Evolutionary conservation across 2,888 invertebrate species (phyloP).

Genomic region (Liodrosophila aerea): DNA sequence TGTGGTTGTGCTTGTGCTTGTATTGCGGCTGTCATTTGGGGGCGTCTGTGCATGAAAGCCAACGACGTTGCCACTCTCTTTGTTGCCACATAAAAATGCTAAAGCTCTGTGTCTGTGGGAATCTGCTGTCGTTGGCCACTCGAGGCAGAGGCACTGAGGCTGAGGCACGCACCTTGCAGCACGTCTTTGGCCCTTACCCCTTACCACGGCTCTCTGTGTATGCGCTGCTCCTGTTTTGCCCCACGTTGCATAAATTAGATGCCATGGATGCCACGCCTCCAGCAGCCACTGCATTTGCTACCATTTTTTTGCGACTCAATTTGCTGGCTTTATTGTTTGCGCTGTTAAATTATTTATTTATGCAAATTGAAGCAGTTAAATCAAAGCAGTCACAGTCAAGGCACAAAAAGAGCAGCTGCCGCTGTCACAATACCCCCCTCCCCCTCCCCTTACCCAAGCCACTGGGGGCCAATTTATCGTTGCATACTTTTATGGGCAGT

Average conservation of each 20-base stretch:
- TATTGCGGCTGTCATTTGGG: conserved; percentile 27
- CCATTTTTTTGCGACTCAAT: conserved; percentile 63
- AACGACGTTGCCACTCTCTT: conserved; percentile 25
- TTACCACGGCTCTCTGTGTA: not conserved
- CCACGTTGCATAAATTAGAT: conserved; percentile 66
- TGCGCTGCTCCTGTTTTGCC: conserved; percentile 26
- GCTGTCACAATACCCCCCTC: conserved; percentile 36
- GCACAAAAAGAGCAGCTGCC: conserved; percentile 2
- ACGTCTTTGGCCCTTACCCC: conserved; percentile 1
- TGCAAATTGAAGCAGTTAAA: conserved; percentile 77
- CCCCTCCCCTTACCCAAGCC: not conserved
- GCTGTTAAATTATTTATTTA: conserved; percentile 73
- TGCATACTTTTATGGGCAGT: conserved; percentile 70
- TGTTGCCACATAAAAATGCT: conserved; percentile 27
- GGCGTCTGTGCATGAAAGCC: conserved; percentile 65
- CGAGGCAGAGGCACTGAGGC: conserved; percentile 26
- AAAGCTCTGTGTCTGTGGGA: conserved; percentile 12
- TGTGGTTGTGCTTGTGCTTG: conserved; percentile 23
- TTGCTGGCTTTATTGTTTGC: conserved; percentile 69
- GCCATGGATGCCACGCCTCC: conserved; percentile 29
- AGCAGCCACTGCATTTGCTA: conserved; percentile 25
- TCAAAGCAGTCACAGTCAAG: conserved; percentile 21
- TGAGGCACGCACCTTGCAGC: conserved; percentile 47
- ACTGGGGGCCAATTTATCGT: conserved; percentile 54
- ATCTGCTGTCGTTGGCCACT: conserved; percentile 19